Conservation (phyloP, 2,113 vertebrate species). For the Leptobrachium ailaonicum region DNA sequence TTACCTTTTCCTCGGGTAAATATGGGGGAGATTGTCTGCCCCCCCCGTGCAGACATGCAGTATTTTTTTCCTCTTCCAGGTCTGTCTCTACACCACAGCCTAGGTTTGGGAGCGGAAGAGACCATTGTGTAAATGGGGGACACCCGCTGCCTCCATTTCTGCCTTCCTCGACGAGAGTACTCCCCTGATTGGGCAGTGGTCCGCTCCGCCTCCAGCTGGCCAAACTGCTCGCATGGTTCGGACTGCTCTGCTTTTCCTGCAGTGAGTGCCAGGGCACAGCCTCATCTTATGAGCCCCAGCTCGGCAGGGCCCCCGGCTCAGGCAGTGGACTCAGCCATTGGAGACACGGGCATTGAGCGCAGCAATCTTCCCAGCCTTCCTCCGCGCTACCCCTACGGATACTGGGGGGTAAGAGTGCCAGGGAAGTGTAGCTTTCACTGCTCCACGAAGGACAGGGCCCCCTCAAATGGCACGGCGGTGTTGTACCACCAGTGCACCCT, state of each 20-base stretch:
- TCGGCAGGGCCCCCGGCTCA: conserved; percentile 21
- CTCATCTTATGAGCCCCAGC: conserved; percentile 47
- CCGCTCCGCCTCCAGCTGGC: conserved; percentile 88
- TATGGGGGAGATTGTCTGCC: background rate
- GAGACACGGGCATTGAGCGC: conserved; percentile 91
- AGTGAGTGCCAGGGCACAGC: conserved; percentile 44
- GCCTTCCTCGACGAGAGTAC: too few relatives aligned
- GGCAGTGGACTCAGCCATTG: conserved; percentile 73
- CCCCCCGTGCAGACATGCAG: background rate
- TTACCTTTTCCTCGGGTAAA: too few relatives aligned
- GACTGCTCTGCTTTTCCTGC: conserved; percentile 67
- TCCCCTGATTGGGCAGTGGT: conserved; percentile 62
- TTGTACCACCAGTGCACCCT: too few relatives aligned
- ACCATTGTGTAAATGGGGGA: conserved; percentile 12
- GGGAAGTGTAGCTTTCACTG: background rate
- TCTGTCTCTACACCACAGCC: conserved; percentile 37
- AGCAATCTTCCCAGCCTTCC: conserved; percentile 86
- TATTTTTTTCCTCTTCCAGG: conserved; percentile 37
- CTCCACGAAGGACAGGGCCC: too few relatives aligned
- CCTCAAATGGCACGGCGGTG: too few relatives aligned
- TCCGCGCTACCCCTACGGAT: conserved; percentile 90
- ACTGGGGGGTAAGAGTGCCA: conserved; percentile 84
- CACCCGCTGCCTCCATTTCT: background rate
- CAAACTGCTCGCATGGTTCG: conserved; percentile 84
- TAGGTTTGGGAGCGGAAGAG: conserved; percentile 12